Conservation (phyloP, 1,140 invertebrate genomes). For the Battus philenor region DNA sequence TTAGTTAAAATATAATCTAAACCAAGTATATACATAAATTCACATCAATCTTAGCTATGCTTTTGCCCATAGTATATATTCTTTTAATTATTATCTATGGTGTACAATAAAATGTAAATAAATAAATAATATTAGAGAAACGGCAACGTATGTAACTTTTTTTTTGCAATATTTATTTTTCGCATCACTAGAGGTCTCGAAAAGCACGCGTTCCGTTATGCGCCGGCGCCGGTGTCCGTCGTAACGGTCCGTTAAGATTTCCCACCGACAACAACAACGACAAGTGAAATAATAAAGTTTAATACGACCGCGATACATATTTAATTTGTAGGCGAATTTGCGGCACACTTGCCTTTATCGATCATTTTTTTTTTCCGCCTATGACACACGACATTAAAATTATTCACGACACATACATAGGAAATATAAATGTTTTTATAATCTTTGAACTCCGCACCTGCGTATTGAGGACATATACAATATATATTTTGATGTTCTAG, state of each 20-base stretch:
- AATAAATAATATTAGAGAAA: no score
- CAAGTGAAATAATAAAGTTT: neutral
- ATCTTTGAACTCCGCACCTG: no score
- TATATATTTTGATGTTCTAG: no score
- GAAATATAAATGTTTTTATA: no score
- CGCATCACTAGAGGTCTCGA: neutral
- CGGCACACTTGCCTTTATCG: neutral
- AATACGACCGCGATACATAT: conserved; percentile 6
- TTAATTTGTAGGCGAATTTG: conserved; percentile 1
- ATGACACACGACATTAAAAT: no score
- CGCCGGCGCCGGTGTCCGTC: conserved; percentile 3
- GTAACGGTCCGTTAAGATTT: conserved; percentile 6
- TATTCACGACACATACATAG: no score
- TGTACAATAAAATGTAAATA: neutral
- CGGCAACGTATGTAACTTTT: no score
- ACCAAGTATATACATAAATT: neutral
- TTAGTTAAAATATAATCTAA: neutral
- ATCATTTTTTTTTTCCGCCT: no score
- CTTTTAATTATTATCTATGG: neutral
- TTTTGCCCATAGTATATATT: neutral
- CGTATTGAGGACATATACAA: no score
- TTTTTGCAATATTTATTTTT: no score
- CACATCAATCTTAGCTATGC: neutral
- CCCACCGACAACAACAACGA: neutral
- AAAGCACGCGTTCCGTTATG: conserved; percentile 7